Evolutionary conservation across 92 coral and sea anemone species (phyloP).

Genomic region (Pocillopora grandis): DNA sequence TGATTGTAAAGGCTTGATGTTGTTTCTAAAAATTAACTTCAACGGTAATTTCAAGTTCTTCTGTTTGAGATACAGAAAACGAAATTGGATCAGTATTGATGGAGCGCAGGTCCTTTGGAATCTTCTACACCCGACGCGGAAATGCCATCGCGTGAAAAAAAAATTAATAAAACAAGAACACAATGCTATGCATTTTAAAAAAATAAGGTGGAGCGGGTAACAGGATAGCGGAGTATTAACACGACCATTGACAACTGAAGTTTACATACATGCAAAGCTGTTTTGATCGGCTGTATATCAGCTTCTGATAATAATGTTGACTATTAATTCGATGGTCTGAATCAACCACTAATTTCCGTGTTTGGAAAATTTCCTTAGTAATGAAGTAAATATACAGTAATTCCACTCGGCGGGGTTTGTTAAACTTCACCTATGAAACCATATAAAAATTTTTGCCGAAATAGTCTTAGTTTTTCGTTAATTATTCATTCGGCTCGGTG

Average conservation of each 20-base stretch:
- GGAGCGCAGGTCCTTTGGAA: not conserved
- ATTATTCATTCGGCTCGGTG: slow-evolving; percentile 3
- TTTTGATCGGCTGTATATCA: not conserved
- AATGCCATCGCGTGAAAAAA: too few species aligned
- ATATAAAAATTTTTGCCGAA: not conserved
- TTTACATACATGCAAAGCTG: not conserved
- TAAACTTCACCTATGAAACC: not conserved
- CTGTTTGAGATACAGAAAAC: not conserved
- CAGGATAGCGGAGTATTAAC: too few species aligned
- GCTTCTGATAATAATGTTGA: slow-evolving; percentile 15
- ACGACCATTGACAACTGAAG: not conserved
- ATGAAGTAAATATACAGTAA: not conserved
- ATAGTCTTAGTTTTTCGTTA: not conserved
- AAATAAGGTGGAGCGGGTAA: too few species aligned
- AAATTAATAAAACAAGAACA: too few species aligned
- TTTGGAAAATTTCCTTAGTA: slow-evolving; percentile 13
- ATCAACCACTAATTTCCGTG: slow-evolving; percentile 22
- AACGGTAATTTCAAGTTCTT: not conserved
- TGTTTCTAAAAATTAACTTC: not conserved
- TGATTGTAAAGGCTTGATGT: not conserved
- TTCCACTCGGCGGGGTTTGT: slow-evolving; percentile 3
- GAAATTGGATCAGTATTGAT: not conserved
- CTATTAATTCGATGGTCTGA: not conserved
- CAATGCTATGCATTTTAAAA: too few species aligned
- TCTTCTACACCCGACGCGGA: not conserved